These are phyloP conservation scores for Caenorhabditis remanei DNA, from an alignment of 1,140 invertebrate species.

Conservation along the genomic window DNA sequence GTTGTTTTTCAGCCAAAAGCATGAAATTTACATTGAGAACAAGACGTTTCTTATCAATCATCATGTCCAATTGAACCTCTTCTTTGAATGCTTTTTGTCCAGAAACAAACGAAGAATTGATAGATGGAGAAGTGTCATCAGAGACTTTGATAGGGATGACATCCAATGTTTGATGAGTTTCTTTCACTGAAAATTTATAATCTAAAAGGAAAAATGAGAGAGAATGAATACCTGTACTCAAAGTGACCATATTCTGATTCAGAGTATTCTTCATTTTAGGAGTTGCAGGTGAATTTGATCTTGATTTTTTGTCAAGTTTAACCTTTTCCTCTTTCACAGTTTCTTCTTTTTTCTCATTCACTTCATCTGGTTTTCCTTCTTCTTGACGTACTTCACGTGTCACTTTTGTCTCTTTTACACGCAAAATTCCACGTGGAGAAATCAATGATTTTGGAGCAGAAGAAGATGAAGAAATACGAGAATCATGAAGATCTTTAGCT, in stretches of 20 bases:
- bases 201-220: background rate
- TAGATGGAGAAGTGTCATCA: background rate
- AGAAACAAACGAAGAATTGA: background rate
- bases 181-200: constrained; percentile 9
- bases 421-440: constrained; percentile 1
- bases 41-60: constrained; percentile 41
- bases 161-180: constrained; percentile 35
- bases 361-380: constrained; percentile 21
- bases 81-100: constrained; percentile 10
- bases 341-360: constrained; percentile 22
- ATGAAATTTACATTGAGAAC: constrained; percentile 16
- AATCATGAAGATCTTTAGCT: background rate
- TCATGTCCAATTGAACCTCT: constrained; percentile 21
- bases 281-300: background rate
- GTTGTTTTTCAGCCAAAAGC: constrained; percentile 6
- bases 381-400: constrained; percentile 19
- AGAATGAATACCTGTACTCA: background rate
- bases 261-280: background rate
- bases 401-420: constrained; percentile 39
- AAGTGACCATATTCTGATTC: background rate
- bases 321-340: constrained; percentile 47
- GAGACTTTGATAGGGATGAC: constrained; percentile 25
- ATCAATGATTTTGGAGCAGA: background rate
- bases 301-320: background rate
- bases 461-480: background rate